Base-by-base conservation (phyloP, 2,113 vertebrate genomes). In the Rhinogobius similis region DNA sequence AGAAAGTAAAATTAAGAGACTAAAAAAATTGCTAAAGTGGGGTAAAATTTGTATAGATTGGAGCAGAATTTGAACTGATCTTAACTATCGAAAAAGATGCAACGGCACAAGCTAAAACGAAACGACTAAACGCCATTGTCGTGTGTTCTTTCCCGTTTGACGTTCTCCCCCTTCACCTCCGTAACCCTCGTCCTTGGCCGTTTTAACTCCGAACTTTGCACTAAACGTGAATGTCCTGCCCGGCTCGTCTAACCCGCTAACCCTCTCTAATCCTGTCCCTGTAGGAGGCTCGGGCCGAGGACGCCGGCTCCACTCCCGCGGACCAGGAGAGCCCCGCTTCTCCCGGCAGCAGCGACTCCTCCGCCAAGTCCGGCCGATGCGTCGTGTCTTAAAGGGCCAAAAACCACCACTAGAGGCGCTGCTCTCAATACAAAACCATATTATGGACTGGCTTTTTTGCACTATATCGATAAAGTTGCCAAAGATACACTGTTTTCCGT, bases 301-400 rank as follows among this genome's bases (percentile, higher is more conserved):
- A 70, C 67, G 73, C 82, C 62, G 75, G 71, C 64, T 58, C 69
- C 27, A 29, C 14, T 32, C 27, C 56, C 26, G 27, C 55, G 72
- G 61, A 78, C 1, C 70, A 79, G 1, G 72, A 77, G 76, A 88
- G 83, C 86, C 82, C 86, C 91, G 92, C 92, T 91, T 91, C 91
- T 85, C 87, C 90, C 29, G 16, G 88, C 67, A 75, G 88, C 16
- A 68, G 85, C 29, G 65, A 76, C 65, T 20, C 89, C 13, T 68
- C 65, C 79, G 78, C 89, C 86, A 82, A 77, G 55, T 6, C 87
- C 65, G 41, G 29, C 29, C 58, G 64, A 81, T 94, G 93, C 46
- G 80, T 92, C 58, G 75, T 93, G 72, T 93, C 91, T 69, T 94
- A 94, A 82, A 64, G 43, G 16, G 3, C 14, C 50, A 12, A 11